phyloP scores from a whole-genome alignment of 2,888 invertebrate genomes.

The Cybosia mesomella region DNA sequence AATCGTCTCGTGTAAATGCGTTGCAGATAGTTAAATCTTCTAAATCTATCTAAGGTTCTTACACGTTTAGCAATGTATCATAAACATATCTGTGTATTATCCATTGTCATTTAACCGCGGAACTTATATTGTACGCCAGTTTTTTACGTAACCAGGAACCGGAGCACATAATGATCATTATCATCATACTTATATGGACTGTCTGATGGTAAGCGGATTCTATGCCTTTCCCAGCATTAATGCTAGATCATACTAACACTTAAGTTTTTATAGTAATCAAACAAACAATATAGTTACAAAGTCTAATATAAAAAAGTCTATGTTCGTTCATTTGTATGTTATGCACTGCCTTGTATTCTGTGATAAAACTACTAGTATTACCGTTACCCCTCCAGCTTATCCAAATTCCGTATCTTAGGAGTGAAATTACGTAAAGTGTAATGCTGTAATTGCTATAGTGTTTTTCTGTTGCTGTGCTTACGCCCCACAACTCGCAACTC shows the following conservation, averaged over 20 bases:
- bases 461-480: not conserved
- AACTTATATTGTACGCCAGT: not conserved
- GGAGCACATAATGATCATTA: not conserved
- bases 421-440: too few species aligned
- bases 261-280: not conserved
- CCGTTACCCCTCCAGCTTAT: too few species aligned
- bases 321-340: not conserved
- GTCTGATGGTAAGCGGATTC: not conserved
- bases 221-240: conserved; percentile 13
- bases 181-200: not conserved
- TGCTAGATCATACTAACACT: conserved; percentile 23
- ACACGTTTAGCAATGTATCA: too few species aligned
- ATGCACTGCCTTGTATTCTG: not conserved
- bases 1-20: too few species aligned
- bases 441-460: too few species aligned
- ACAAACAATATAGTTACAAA: not conserved
- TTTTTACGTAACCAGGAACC: not conserved
- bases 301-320: not conserved
- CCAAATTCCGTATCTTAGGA: too few species aligned
- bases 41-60: too few species aligned
- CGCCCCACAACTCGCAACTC: not conserved
- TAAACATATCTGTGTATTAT: not conserved
- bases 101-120: not conserved
- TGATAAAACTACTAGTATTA: too few species aligned
- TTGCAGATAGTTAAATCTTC: too few species aligned